A percentile compares a stretch with the other conserved stretches of the same genome.
These are phyloP conservation scores for Eupithecia subumbrata DNA, from an alignment of 2,888 invertebrate species.

Conservation along the genomic window DNA sequence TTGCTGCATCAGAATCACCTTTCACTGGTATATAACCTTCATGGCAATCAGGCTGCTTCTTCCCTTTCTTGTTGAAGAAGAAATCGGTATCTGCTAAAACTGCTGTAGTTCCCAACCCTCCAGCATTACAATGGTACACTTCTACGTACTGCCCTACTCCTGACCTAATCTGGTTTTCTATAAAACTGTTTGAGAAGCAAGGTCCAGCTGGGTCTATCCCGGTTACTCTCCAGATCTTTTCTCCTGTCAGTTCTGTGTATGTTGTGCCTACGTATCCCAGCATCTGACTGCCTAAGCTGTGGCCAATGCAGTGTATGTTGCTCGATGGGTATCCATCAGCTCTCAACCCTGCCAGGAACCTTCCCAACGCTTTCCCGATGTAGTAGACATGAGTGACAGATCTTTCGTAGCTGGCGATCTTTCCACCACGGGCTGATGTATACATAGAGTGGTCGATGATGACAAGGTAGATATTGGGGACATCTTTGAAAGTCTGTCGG, in stretches of 20 bases:
- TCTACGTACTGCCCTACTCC: constrained; percentile 85
- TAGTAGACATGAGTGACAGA: constrained; percentile 68
- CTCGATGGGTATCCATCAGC: constrained; percentile 64
- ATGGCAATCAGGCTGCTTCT: constrained; percentile 81
- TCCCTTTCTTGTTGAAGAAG: constrained; percentile 84
- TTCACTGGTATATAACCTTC: constrained; percentile 65
- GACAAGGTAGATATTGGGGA: constrained; percentile 69
- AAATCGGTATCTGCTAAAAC: constrained; percentile 84
- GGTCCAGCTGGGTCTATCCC: constrained; percentile 78
- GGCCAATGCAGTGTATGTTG: constrained; percentile 73
- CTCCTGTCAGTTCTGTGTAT: constrained; percentile 63
- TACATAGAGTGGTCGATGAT: constrained; percentile 76
- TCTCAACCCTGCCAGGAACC: constrained; percentile 62
- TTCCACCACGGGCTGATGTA: constrained; percentile 66
- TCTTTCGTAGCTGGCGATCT: constrained; percentile 70
- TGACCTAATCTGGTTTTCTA: constrained; percentile 76
- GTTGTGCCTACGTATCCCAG: constrained; percentile 63
- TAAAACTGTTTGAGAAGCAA: constrained; percentile 72
- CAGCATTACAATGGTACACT: constrained; percentile 85
- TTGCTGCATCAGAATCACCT: constrained; percentile 70
- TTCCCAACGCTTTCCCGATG: constrained; percentile 66
- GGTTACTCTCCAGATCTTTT: constrained; percentile 70
- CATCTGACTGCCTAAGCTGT: constrained; percentile 76
- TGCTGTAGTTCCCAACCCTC: constrained; percentile 77
- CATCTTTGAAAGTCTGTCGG: constrained; percentile 66